phyloP scores from a whole-genome alignment of 2,113 vertebrate species.

The Ammodytes marinus region DNA sequence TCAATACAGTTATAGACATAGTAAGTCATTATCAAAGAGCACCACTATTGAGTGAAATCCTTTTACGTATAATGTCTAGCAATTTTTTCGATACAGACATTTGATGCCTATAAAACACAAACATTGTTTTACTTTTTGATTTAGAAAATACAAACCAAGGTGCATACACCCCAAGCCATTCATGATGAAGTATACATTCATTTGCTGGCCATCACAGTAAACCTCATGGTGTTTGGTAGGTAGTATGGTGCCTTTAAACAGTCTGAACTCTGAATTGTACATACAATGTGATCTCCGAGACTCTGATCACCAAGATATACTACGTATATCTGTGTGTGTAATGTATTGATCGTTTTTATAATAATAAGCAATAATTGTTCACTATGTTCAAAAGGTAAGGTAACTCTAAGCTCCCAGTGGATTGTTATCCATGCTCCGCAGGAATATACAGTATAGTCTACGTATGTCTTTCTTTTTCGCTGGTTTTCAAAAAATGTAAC shows the following conservation, averaged over 20 bases:
- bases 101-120: neutral
- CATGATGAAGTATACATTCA: constrained; percentile 8
- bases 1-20: neutral
- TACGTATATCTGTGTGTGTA: neutral
- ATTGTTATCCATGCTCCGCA: constrained; percentile 13
- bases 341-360: neutral
- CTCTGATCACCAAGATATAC: neutral
- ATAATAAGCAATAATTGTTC: neutral
- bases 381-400: neutral
- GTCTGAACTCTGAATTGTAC: constrained; percentile 1
- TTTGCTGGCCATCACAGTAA: neutral
- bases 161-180: neutral
- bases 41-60: neutral
- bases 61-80: neutral
- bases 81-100: neutral
- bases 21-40: neutral
- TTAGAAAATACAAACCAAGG: neutral
- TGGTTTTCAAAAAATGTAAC: neutral
- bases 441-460: neutral
- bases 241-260: neutral
- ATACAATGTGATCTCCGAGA: neutral
- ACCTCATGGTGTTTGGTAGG: neutral
- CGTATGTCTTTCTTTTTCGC: neutral
- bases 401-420: neutral
- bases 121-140: neutral